Conservation (phyloP, 2,113 vertebrate species). For the Drymodes brunneopygia region DNA sequence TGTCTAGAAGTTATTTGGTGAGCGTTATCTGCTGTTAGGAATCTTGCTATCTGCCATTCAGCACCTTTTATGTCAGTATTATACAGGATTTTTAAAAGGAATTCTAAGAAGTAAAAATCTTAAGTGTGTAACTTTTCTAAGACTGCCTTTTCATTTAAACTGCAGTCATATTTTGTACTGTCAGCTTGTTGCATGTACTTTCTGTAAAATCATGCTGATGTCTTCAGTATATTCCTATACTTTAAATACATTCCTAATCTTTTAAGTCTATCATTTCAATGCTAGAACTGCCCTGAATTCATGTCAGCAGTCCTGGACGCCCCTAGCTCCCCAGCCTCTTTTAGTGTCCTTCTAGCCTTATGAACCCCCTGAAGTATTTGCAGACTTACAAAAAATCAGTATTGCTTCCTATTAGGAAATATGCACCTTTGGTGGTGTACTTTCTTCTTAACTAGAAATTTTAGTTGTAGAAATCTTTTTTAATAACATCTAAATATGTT, state of each 20-base stretch:
- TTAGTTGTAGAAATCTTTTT: background rate
- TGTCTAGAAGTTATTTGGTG: background rate
- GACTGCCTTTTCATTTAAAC: background rate
- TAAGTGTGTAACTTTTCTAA: background rate
- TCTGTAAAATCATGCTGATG: background rate
- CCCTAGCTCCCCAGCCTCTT: background rate
- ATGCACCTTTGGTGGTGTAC: background rate
- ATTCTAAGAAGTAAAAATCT: background rate
- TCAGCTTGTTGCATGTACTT: background rate
- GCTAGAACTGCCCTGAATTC: background rate
- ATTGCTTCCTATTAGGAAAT: background rate
- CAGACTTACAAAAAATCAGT: background rate
- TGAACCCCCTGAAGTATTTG: background rate
- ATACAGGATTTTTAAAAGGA: background rate
- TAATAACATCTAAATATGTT: background rate
- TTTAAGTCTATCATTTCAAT: background rate
- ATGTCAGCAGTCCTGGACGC: background rate
- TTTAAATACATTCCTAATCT: background rate
- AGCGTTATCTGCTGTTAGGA: background rate
- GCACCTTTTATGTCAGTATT: background rate
- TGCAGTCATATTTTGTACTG: background rate
- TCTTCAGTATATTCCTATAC: background rate
- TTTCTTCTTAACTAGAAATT: background rate
- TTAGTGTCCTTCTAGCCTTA: background rate
- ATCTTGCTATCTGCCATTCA: background rate